phyloP scores from a whole-genome alignment of 2,113 vertebrate genomes.

The Eulacestoma nigropectus region DNA sequence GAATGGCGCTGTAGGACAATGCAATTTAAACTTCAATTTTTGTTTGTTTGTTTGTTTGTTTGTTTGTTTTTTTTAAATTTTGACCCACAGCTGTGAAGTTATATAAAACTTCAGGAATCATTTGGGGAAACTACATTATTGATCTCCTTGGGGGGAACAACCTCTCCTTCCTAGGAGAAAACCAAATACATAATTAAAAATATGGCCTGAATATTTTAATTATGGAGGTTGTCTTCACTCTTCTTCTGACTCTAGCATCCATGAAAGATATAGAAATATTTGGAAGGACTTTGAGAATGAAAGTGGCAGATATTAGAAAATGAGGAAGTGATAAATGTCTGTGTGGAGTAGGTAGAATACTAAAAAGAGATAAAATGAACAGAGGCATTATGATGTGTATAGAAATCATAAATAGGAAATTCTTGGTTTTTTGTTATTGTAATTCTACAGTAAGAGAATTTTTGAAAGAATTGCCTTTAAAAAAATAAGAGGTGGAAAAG shows the following conservation, averaged over 20 bases:
- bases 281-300: background rate
- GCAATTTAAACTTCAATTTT: background rate
- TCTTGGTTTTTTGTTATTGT: background rate
- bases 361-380: background rate
- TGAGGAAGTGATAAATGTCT: background rate
- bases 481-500: background rate
- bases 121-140: background rate
- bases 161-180: background rate
- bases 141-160: background rate
- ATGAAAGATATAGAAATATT: background rate
- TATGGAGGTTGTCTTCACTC: background rate
- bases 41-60: rapidly evolving
- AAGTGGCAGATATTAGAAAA: background rate
- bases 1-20: background rate
- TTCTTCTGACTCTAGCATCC: background rate
- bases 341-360: background rate
- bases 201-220: background rate
- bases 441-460: background rate
- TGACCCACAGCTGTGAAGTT: background rate
- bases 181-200: background rate
- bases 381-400: background rate
- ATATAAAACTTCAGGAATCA: background rate
- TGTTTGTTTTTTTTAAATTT: background rate
- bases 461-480: background rate
- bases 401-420: background rate